phyloP scores from a whole-genome alignment of 1,140 invertebrate genomes.

The Bombus impatiens region DNA sequence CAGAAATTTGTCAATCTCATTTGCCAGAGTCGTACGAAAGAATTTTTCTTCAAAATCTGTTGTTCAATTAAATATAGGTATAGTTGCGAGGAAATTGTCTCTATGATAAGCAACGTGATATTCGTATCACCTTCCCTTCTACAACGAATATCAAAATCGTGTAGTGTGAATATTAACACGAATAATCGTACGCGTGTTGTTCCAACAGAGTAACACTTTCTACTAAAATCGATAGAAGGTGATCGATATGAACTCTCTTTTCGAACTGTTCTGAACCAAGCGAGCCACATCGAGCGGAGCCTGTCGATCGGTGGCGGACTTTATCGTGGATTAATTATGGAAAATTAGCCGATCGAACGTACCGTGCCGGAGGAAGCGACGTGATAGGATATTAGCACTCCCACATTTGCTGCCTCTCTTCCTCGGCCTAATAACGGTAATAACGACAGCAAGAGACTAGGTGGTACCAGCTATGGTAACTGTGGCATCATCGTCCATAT shows the following conservation, averaged over 20 bases:
- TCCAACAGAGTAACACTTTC: not conserved
- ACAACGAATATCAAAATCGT: too few relatives aligned
- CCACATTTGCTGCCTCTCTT: slow-evolving; percentile 57
- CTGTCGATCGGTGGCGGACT: slow-evolving; percentile 52
- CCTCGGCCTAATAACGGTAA: slow-evolving; percentile 33
- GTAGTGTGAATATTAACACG: too few relatives aligned
- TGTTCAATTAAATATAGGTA: too few relatives aligned
- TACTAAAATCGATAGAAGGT: not conserved
- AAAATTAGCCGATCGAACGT: slow-evolving; percentile 74
- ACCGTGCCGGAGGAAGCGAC: slow-evolving; percentile 52
- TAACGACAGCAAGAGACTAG: slow-evolving; percentile 31
- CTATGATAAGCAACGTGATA: too few relatives aligned
- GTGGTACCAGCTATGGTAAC: slow-evolving; percentile 2
- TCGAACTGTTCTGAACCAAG: not conserved
- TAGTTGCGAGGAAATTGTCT: too few relatives aligned
- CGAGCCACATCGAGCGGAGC: not conserved
- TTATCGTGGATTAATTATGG: slow-evolving; percentile 73
- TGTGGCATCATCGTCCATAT: slow-evolving; percentile 46
- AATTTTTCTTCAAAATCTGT: too few relatives aligned
- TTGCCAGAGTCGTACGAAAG: too few relatives aligned
- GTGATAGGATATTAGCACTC: slow-evolving; percentile 64
- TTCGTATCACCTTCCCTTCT: too few relatives aligned
- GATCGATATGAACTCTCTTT: slow-evolving; percentile 6
- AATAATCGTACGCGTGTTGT: not conserved
- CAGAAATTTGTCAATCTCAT: too few relatives aligned